Evolutionary conservation across 2,797 vertebrate species (phyloP).

Genomic region (Pangasius krempfi): DNA sequence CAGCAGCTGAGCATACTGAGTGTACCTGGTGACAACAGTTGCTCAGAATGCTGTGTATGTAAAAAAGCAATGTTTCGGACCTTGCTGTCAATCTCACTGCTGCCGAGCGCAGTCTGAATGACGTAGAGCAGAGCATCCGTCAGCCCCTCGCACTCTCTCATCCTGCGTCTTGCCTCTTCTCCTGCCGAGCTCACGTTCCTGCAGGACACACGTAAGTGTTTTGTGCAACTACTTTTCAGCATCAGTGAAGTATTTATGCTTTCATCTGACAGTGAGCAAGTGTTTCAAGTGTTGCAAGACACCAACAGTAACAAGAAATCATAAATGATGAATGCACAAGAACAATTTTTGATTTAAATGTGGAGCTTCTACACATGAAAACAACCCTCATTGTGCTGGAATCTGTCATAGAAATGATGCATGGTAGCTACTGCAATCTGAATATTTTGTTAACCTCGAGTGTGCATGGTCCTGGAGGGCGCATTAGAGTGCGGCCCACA

Average conservation of each 20-base stretch:
- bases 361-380: background rate
- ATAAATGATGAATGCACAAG: background rate
- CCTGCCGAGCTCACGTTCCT: conserved; percentile 98
- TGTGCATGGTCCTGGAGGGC: conserved; percentile 9
- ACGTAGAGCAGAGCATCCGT: conserved; percentile 95
- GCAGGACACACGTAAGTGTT: conserved; percentile 56
- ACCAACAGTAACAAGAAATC: background rate
- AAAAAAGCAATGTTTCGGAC: conserved; percentile 71
- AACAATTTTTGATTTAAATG: background rate
- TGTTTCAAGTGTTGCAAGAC: background rate
- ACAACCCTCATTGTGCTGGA: background rate
- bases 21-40: background rate
- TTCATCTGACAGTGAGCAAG: background rate
- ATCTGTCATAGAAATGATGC: background rate
- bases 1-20: background rate
- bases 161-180: conserved; percentile 94
- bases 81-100: conserved; percentile 99
- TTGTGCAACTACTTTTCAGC: background rate
- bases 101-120: conserved; percentile 95
- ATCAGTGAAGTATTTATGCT: background rate
- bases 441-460: background rate
- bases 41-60: background rate
- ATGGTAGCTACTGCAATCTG: background rate
- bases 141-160: conserved; percentile 97
- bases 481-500: conserved; percentile 16